Percentiles rank a stretch among this genome's conserved stretches.
Evolutionary conservation across 2,888 invertebrate species (phyloP).

Genomic region (Drosophila eohydei): DNA sequence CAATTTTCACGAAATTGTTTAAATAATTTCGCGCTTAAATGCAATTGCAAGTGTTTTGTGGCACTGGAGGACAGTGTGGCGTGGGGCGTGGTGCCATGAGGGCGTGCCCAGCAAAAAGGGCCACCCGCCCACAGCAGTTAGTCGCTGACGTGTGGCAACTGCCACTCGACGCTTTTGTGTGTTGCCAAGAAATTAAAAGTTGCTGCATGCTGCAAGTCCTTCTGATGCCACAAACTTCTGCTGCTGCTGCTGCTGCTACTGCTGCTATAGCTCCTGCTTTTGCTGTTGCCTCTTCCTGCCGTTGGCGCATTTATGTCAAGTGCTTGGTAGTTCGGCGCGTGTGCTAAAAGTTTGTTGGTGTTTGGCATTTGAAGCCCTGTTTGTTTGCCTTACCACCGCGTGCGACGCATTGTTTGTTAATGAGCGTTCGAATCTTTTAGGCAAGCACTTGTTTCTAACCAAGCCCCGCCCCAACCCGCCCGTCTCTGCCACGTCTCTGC

Average conservation of each 20-base stretch:
- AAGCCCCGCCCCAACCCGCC: not conserved
- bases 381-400: slow-evolving; percentile 52
- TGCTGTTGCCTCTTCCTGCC: slow-evolving; percentile 21
- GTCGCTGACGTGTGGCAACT: slow-evolving; percentile 54
- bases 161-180: slow-evolving; percentile 67
- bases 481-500: too few relatives aligned
- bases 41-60: slow-evolving; percentile 67
- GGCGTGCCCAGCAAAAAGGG: slow-evolving; percentile 5
- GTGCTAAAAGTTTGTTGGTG: slow-evolving; percentile 76
- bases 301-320: slow-evolving; percentile 77
- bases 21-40: slow-evolving; percentile 80
- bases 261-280: not conserved
- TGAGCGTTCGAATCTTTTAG: slow-evolving; percentile 57
- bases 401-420: slow-evolving; percentile 55
- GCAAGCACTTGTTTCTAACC: slow-evolving; percentile 16
- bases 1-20: slow-evolving; percentile 79
- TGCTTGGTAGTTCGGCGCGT: slow-evolving; percentile 66
- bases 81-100: not conserved
- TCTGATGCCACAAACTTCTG: slow-evolving; percentile 18
- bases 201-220: slow-evolving; percentile 56
- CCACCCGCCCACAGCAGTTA: slow-evolving; percentile 49
- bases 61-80: not conserved
- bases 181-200: slow-evolving; percentile 79
- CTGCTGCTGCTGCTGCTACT: slow-evolving; percentile 8
- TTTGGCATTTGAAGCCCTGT: slow-evolving; percentile 72